Base-by-base conservation (phyloP, 2,888 invertebrate species). In the Copidosoma aretas region DNA sequence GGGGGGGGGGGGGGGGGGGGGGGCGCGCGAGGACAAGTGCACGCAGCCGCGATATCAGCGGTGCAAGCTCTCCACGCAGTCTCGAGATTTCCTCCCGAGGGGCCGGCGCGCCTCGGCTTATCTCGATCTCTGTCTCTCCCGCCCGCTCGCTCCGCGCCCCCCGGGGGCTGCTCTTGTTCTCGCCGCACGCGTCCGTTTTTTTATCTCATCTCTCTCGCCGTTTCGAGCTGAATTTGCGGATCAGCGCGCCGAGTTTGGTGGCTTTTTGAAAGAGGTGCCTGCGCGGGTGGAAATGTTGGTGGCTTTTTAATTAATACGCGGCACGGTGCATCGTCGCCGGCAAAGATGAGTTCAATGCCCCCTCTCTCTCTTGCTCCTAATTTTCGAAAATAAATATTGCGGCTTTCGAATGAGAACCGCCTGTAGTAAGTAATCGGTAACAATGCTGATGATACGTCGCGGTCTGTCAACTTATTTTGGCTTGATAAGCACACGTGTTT, bases 121-220 rank as follows among this genome's bases (percentile, higher is more conserved):
- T 68, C 68, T 68, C 56, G 56, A 64, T 68, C 68, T 68, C 41
- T 49, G 10, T 52, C 49, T 51, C 60, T 43, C 17, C 41, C 49
- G 10, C 32, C 3, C 10, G 1, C 32, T n/a, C n/a, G 15, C 17
- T n/a, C n/a, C n/a, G n/a, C n/a, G n/a, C n/a, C n/a, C n/a, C n/a
- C n/a, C n/a, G n/a, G n/a, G 25, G 15, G 25, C 22, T 49, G 4
- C 59, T 43, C 60, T 49, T 57, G 21, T 46, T 3, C 8, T 19
- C 5, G 1, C 56, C 1, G 8, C 43, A 12, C 12, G 43, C 43
- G 43, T 14, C 8, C 32, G 32, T 32, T 32, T 32, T 32, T 32
- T 32, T 32, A 32, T 32, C 32, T 32, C 12, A 46, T 46, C 46
- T n/a, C 19, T 57, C 19, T 58, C n/a, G n/a, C 17, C 19, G 15